Evolutionary conservation across 2,113 vertebrate genomes (phyloP).

Genomic region (Elgaria multicarinata): DNA sequence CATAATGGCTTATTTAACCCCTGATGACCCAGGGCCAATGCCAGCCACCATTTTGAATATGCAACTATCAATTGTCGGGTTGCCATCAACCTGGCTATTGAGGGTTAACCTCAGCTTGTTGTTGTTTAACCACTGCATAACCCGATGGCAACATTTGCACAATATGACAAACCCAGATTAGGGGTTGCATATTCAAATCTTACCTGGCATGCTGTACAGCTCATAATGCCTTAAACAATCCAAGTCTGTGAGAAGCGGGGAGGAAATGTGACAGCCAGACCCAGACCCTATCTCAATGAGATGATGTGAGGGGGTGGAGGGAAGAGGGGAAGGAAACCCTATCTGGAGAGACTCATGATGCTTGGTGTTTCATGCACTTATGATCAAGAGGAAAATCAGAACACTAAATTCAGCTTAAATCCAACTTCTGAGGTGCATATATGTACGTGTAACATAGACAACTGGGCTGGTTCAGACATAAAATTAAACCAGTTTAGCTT

Average conservation of each 20-base stretch:
- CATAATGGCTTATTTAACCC: too few relatives aligned
- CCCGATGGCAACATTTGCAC: too few relatives aligned
- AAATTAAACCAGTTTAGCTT: neutral
- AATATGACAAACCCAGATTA: too few relatives aligned
- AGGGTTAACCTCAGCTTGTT: too few relatives aligned
- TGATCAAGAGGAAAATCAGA: constrained; percentile 33
- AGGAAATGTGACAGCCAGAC: neutral
- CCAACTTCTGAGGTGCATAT: neutral
- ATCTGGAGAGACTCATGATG: neutral
- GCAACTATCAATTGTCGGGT: too few relatives aligned
- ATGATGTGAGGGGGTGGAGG: constrained; percentile 9
- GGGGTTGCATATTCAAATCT: neutral
- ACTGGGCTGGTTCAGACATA: too few relatives aligned
- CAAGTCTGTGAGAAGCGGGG: neutral
- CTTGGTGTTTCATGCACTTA: neutral
- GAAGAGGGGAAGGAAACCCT: constrained; percentile 22
- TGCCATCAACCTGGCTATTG: too few relatives aligned
- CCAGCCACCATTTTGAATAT: too few relatives aligned
- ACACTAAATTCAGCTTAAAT: constrained; percentile 36
- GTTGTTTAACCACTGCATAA: too few relatives aligned
- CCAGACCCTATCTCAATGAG: neutral
- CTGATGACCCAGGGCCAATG: too few relatives aligned
- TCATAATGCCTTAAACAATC: too few relatives aligned
- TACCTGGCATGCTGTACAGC: too few relatives aligned
- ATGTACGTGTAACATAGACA: neutral